Percentiles rank a stretch among this genome's conserved stretches.
These are phyloP conservation scores for Athene cunicularia DNA, from an alignment of 2,113 vertebrate species.

Conservation along the genomic window DNA sequence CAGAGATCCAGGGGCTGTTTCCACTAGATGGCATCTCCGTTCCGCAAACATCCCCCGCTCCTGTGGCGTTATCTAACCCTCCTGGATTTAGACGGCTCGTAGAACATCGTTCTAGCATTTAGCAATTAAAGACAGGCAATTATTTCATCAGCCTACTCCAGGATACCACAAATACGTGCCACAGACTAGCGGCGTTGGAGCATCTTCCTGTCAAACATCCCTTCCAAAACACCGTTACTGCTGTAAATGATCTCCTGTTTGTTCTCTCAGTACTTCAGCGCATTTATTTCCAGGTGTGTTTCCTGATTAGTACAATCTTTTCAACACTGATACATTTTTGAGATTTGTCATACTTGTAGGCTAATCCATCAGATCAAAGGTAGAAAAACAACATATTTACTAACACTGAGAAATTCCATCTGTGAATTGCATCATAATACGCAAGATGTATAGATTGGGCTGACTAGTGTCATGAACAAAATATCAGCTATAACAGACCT, in stretches of 20 bases:
- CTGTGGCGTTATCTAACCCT: not conserved
- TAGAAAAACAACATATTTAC: not conserved
- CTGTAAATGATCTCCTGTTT: not conserved
- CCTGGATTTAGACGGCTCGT: not conserved
- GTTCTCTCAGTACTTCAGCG: not conserved
- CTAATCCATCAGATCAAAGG: not conserved
- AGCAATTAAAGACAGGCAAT: not conserved
- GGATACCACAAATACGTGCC: not conserved
- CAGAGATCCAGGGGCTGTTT: not conserved
- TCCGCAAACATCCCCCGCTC: not conserved
- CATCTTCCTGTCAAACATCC: not conserved
- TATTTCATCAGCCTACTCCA: not conserved
- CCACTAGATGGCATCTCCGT: constrained; percentile 70
- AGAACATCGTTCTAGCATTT: not conserved
- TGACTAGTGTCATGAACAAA: not conserved
- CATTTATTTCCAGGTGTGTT: not conserved
- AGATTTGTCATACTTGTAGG: not conserved
- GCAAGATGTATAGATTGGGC: not conserved
- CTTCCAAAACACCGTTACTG: not conserved
- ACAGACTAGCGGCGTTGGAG: rapidly evolving
- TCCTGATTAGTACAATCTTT: not conserved
- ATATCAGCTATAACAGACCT: not conserved
- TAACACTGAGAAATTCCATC: not conserved
- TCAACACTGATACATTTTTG: not conserved
- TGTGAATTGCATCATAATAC: not conserved